Conservation (phyloP, 2,113 vertebrate genomes). For the Perca schrenkii region DNA sequence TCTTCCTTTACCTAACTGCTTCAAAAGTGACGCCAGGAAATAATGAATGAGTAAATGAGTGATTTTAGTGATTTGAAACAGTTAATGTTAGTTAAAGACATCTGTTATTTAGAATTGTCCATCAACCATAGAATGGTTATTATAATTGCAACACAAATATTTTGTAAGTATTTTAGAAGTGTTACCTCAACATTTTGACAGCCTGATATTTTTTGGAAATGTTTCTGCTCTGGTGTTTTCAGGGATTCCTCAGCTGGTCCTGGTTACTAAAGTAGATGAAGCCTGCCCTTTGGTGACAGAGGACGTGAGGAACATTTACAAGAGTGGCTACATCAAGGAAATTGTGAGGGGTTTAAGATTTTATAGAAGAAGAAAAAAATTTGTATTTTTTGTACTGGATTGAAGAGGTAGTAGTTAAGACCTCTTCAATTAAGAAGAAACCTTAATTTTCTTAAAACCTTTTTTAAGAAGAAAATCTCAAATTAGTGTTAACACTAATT, state of each 20-base stretch:
- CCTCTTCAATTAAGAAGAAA: no score
- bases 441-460: no score
- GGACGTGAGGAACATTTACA: constrained; percentile 47
- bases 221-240: background rate
- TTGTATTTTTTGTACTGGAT: no score
- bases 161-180: background rate
- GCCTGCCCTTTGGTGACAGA: constrained; percentile 52
- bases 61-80: background rate
- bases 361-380: background rate
- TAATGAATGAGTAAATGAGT: background rate
- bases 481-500: background rate
- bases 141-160: background rate
- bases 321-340: constrained; percentile 52
- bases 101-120: background rate
- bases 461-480: no score
- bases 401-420: no score
- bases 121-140: background rate
- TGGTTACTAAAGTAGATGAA: constrained; percentile 61
- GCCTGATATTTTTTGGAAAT: background rate
- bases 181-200: constrained; percentile 15
- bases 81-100: no score
- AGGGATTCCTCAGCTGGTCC: constrained; percentile 65
- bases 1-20: no score
- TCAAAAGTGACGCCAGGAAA: background rate
- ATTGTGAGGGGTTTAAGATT: constrained; percentile 23